These are phyloP conservation scores for Acanthis flammea DNA, from an alignment of 2,797 vertebrate species.

Conservation along the genomic window DNA sequence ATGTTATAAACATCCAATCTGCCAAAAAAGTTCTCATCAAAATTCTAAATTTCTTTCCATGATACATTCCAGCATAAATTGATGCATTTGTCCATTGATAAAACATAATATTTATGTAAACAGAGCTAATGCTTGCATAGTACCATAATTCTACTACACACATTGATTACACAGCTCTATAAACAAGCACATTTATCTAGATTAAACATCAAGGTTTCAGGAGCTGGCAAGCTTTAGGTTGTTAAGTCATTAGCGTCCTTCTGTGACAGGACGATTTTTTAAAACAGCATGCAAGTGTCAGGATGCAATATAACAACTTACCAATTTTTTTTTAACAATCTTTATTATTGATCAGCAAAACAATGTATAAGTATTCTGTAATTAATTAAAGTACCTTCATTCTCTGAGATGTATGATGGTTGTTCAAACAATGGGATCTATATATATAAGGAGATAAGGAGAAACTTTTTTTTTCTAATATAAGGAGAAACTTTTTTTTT, in stretches of 20 bases:
- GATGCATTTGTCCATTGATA: slow-evolving; percentile 57
- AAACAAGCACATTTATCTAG: slow-evolving; percentile 61
- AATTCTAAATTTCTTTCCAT: slow-evolving; percentile 43
- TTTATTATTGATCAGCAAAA: neutral
- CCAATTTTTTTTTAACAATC: neutral
- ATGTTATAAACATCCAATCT: slow-evolving; percentile 31
- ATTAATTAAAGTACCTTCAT: slow-evolving; percentile 5
- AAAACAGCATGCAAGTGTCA: slow-evolving; percentile 15
- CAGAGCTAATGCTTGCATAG: slow-evolving; percentile 30
- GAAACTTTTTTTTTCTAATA: neutral
- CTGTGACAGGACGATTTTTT: slow-evolving; percentile 17
- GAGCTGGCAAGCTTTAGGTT: slow-evolving; percentile 18
- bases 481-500: neutral
- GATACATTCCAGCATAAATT: slow-evolving; percentile 36
- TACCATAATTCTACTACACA: slow-evolving; percentile 37
- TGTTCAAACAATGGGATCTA: neutral
- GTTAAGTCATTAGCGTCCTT: slow-evolving; percentile 40
- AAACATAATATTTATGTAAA: slow-evolving; percentile 66
- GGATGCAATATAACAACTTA: neutral
- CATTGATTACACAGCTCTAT: slow-evolving; percentile 39
- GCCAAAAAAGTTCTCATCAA: slow-evolving; percentile 30
- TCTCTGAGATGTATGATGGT: neutral
- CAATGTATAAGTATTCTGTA: neutral
- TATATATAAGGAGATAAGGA: too few species aligned
- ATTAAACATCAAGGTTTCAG: slow-evolving; percentile 61